Evolutionary conservation across 2,797 vertebrate genomes (phyloP).

Genomic region (Acrocephalus scirpaceus): DNA sequence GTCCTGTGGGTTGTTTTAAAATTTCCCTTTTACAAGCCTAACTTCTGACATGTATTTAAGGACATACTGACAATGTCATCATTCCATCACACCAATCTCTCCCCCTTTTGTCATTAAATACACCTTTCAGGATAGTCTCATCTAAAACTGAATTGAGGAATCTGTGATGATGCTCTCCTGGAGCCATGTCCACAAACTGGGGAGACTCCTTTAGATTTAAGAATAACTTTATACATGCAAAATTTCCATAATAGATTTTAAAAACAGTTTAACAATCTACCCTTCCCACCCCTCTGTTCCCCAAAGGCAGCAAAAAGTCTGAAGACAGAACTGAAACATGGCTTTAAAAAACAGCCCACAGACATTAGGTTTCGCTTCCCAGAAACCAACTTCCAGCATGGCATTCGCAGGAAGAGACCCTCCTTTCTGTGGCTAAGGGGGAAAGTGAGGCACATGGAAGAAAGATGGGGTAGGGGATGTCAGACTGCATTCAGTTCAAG

Average conservation of each 20-base stretch:
- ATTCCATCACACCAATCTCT: background rate
- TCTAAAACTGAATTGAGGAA: slow-evolving; percentile 23
- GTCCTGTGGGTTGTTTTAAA: background rate
- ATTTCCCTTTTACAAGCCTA: slow-evolving; percentile 7
- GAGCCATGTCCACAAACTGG: slow-evolving; percentile 16
- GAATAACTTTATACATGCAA: slow-evolving; percentile 64
- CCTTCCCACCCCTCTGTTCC: slow-evolving; percentile 60
- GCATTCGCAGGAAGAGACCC: slow-evolving; percentile 64
- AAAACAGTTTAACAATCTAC: slow-evolving; percentile 60
- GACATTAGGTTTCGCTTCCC: slow-evolving; percentile 59
- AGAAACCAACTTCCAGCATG: slow-evolving; percentile 72
- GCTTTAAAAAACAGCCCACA: slow-evolving; percentile 68
- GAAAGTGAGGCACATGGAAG: slow-evolving; percentile 55
- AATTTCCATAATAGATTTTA: slow-evolving; percentile 63
- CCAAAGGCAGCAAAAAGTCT: slow-evolving; percentile 66
- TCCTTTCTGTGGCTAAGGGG: slow-evolving; percentile 58
- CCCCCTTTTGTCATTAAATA: background rate
- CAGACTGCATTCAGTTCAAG: slow-evolving; percentile 62
- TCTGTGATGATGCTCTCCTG: slow-evolving; percentile 62
- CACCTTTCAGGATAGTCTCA: background rate
- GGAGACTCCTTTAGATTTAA: slow-evolving; percentile 60
- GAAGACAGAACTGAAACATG: slow-evolving; percentile 69
- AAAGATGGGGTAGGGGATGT: slow-evolving; percentile 47
- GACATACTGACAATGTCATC: background rate
- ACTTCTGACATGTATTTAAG: background rate